These are phyloP conservation scores for Euplagia quadripunctaria DNA, from an alignment of 2,888 invertebrate species.

Conservation along the genomic window DNA sequence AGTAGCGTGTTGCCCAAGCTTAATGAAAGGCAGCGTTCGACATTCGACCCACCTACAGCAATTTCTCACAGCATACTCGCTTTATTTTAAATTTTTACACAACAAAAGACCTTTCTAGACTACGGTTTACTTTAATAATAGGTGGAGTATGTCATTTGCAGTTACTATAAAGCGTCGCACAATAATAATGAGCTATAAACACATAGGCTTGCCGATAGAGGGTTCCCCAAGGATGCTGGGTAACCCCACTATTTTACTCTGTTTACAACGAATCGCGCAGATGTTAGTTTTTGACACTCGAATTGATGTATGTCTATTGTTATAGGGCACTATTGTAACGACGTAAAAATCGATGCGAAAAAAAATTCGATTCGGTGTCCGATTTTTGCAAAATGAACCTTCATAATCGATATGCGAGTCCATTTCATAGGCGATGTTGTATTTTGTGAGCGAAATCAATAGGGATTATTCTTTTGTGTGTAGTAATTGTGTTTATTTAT, in stretches of 20 bases:
- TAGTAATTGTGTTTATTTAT: constrained; percentile 86
- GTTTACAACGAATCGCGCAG: constrained; percentile 85
- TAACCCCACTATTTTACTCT: constrained; percentile 77
- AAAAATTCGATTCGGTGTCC: constrained; percentile 73
- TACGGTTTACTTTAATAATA: constrained; percentile 83
- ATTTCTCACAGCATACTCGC: constrained; percentile 63
- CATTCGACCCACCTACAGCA: constrained; percentile 65
- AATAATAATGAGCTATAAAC: constrained; percentile 86
- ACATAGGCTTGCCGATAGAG: constrained; percentile 73
- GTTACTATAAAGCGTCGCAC: constrained; percentile 81
- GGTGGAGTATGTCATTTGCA: constrained; percentile 84
- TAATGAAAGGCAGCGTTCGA: constrained; percentile 68
- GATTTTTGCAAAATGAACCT: constrained; percentile 76
- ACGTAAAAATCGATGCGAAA: constrained; percentile 78
- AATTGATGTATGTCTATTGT: constrained; percentile 86
- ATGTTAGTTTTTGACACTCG: constrained; percentile 87
- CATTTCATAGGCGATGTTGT: constrained; percentile 69
- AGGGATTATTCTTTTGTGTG: constrained; percentile 82
- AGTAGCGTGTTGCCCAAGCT: constrained; percentile 60
- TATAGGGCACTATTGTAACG: constrained; percentile 73
- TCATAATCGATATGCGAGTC: constrained; percentile 67
- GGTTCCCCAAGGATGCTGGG: constrained; percentile 78
- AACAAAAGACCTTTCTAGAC: constrained; percentile 76
- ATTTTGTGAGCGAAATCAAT: constrained; percentile 79
- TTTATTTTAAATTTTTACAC: constrained; percentile 73